Percentiles rank a stretch among this genome's conserved stretches.
These are phyloP conservation scores for Xyliphius kryptos DNA, from an alignment of 2,113 vertebrate genomes.

Conservation along the genomic window DNA sequence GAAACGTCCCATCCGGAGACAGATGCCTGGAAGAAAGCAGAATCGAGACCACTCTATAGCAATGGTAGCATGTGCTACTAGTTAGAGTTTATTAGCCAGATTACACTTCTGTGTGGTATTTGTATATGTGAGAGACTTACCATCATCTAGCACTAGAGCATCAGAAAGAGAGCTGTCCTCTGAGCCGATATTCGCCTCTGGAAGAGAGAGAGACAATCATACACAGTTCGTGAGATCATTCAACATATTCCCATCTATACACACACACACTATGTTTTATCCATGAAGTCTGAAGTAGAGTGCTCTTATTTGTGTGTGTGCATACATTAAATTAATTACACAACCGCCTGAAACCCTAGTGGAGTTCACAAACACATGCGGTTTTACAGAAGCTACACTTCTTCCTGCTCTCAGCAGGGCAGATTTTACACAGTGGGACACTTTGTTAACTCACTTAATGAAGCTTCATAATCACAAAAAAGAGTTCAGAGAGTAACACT, in stretches of 20 bases:
- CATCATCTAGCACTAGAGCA: slow-evolving; percentile 90
- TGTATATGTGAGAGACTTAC: too few relatives aligned
- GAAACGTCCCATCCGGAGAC: too few relatives aligned
- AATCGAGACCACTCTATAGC: too few relatives aligned
- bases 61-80: too few relatives aligned
- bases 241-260: too few relatives aligned
- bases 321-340: slow-evolving; percentile 8
- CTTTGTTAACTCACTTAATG: slow-evolving; percentile 27
- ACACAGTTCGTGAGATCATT: background rate
- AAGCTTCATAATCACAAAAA: too few relatives aligned
- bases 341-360: background rate
- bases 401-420: slow-evolving; percentile 25
- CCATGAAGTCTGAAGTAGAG: too few relatives aligned
- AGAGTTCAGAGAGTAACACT: too few relatives aligned
- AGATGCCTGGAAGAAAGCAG: too few relatives aligned
- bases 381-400: slow-evolving; percentile 32
- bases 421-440: slow-evolving; percentile 16
- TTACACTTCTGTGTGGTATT: too few relatives aligned
- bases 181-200: slow-evolving; percentile 93
- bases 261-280: background rate
- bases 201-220: slow-evolving; percentile 13
- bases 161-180: slow-evolving; percentile 96
- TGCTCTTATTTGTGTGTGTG: background rate
- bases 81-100: too few relatives aligned
- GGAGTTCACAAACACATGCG: slow-evolving; percentile 20